Conservation (phyloP, 92 coral and sea anemone species). For the Zoanthus sociatus region DNA sequence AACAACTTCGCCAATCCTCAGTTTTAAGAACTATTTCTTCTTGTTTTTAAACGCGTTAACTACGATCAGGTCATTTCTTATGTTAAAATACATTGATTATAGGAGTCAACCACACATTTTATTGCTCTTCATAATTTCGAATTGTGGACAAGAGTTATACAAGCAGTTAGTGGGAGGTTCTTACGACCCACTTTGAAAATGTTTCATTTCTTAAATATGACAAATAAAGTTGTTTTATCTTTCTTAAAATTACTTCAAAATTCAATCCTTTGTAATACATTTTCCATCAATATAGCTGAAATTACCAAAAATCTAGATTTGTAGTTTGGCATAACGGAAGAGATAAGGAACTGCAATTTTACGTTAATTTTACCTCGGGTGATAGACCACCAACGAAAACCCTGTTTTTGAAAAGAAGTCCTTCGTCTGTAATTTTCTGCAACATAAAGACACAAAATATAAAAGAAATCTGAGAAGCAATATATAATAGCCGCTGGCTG, state of each 20-base stretch:
- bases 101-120: background rate
- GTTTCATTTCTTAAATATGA: no score
- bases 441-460: constrained; percentile 18
- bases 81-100: background rate
- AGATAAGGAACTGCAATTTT: background rate
- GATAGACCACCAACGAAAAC: constrained; percentile 91
- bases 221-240: background rate
- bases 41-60: no score
- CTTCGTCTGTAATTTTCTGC: constrained; percentile 39
- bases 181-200: no score
- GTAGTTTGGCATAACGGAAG: background rate
- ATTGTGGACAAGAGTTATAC: no score
- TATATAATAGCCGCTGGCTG: background rate
- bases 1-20: no score
- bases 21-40: no score
- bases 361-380: constrained; percentile 64
- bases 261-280: background rate
- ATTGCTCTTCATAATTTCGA: background rate
- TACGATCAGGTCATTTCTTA: no score
- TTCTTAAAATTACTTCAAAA: background rate
- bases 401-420: constrained; percentile 53
- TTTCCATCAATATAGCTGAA: background rate
- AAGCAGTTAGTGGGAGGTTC: no score
- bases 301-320: background rate
- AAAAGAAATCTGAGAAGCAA: background rate